Evolutionary conservation across 2,888 invertebrate genomes (phyloP).

Genomic region (Clunio marinus): DNA sequence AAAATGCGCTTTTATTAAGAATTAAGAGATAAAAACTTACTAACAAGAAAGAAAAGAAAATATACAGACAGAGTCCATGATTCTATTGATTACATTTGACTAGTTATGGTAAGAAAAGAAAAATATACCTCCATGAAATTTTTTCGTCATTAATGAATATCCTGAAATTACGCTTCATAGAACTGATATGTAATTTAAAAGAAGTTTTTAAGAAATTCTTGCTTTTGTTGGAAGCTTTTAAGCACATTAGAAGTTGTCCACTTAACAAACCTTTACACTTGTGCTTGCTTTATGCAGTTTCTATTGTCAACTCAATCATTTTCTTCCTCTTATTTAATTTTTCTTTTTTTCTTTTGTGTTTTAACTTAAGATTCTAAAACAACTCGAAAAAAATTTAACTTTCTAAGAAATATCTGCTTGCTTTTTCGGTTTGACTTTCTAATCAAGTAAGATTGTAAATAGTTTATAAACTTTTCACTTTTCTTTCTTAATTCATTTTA

Average conservation of each 20-base stretch:
- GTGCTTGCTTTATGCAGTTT: too few species aligned
- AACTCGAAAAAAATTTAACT: background rate
- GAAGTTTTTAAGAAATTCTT: background rate
- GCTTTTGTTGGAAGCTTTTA: background rate
- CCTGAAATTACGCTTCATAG: background rate
- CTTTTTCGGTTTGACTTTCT: too few species aligned
- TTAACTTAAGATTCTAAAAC: background rate
- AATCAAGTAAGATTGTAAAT: too few species aligned
- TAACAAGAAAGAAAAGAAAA: slow-evolving; percentile 4
- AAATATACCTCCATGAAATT: background rate
- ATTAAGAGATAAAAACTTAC: slow-evolving; percentile 18
- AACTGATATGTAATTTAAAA: background rate
- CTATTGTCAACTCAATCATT: too few species aligned
- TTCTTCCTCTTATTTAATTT: too few species aligned
- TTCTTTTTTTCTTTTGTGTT: too few species aligned
- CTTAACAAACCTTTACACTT: too few species aligned
- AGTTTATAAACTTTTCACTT: too few species aligned
- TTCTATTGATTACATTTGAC: slow-evolving; percentile 21
- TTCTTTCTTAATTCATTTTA: too few species aligned
- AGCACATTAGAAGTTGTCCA: too few species aligned
- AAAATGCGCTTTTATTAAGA: slow-evolving; percentile 11
- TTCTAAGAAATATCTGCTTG: too few species aligned
- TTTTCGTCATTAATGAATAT: slow-evolving; percentile 2
- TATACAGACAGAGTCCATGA: background rate
- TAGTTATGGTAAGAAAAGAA: background rate